Evolutionary conservation across 1,140 invertebrate species (phyloP).

Genomic region (Helicoverpa zea): DNA sequence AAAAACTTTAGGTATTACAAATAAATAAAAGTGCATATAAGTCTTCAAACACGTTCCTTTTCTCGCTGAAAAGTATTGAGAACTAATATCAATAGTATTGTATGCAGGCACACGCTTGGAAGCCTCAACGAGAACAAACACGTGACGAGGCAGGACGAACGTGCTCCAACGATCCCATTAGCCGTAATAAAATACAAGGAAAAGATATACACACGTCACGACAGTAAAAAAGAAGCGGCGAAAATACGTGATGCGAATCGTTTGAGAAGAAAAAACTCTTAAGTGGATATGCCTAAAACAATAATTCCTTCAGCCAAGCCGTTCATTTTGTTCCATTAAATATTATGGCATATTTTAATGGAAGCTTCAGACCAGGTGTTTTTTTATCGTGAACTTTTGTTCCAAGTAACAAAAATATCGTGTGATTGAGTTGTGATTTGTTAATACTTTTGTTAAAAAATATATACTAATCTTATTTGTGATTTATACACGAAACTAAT

Average conservation of each 20-base stretch:
- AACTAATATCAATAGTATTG: background rate
- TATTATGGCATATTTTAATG: too few relatives aligned
- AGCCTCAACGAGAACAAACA: too few relatives aligned
- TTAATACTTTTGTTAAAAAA: too few relatives aligned
- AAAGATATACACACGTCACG: conserved; percentile 7
- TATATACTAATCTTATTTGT: too few relatives aligned
- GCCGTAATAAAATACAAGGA: conserved; percentile 24
- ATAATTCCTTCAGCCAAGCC: background rate
- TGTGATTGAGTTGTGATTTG: too few relatives aligned
- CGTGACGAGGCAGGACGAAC: background rate
- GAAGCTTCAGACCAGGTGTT: too few relatives aligned
- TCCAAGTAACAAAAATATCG: too few relatives aligned
- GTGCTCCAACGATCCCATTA: background rate
- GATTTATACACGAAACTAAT: too few relatives aligned
- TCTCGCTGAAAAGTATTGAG: background rate
- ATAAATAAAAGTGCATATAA: background rate
- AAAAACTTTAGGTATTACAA: too few relatives aligned
- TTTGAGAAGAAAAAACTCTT: background rate
- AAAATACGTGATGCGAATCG: conserved; percentile 1
- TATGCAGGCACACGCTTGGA: background rate
- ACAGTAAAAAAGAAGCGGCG: background rate
- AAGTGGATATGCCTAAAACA: background rate
- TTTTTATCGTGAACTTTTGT: too few relatives aligned
- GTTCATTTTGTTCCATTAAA: background rate
- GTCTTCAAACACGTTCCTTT: background rate